A percentile compares a stretch with the other conserved stretches of the same genome.
Evolutionary conservation across 2,888 invertebrate genomes (phyloP).

Genomic region (Apodemia mormo): DNA sequence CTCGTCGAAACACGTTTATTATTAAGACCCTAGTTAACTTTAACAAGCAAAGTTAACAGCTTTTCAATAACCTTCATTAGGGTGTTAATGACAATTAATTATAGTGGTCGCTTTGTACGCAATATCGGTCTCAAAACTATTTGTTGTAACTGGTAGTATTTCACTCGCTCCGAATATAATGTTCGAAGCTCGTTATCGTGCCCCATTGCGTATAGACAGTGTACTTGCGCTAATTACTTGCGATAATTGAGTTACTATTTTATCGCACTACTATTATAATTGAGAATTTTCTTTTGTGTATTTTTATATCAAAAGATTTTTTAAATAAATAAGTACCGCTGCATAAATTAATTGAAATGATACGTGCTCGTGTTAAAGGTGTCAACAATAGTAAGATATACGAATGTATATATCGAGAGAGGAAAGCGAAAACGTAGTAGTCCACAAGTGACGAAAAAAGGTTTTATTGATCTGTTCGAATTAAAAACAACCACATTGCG

Average conservation of each 20-base stretch:
- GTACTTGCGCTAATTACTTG: not conserved
- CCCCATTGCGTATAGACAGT: not conserved
- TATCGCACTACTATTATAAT: not conserved
- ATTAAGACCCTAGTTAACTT: not conserved
- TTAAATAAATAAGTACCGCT: no score
- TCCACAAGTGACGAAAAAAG: no score
- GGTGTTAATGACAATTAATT: conserved; percentile 1
- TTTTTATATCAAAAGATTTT: no score
- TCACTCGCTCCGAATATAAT: not conserved
- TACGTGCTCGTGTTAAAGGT: no score
- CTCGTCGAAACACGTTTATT: not conserved
- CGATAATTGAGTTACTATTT: not conserved
- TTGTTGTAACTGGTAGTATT: conserved; percentile 12
- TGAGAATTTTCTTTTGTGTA: not conserved
- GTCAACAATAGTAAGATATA: no score
- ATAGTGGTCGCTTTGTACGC: conserved; percentile 8
- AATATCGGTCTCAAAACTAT: conserved; percentile 8
- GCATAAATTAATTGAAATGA: no score
- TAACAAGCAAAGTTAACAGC: not conserved
- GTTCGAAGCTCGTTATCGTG: not conserved
- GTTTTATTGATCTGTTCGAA: no score
- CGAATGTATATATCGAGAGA: no score
- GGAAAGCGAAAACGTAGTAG: no score
- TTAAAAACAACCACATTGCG: no score
- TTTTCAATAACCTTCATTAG: not conserved